Evolutionary conservation across 2,888 invertebrate species (phyloP).

Genomic region (Ctenicera cuprea): DNA sequence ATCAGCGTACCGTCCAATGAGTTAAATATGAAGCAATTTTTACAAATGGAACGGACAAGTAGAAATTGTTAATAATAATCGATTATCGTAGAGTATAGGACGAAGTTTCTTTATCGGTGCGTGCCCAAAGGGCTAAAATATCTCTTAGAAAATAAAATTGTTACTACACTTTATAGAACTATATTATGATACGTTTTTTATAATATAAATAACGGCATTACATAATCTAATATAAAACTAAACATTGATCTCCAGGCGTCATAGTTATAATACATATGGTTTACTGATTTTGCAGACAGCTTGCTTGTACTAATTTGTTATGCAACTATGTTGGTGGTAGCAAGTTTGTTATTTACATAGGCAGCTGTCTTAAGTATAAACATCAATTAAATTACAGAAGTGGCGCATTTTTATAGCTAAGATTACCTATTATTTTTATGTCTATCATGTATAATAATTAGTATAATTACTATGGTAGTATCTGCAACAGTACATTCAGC

Average conservation of each 20-base stretch:
- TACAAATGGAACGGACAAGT: neutral
- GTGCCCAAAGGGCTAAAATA: too few species aligned
- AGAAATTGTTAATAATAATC: slow-evolving; percentile 3
- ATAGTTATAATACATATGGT: too few species aligned
- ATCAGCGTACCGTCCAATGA: neutral
- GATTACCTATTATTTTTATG: slow-evolving; percentile 16
- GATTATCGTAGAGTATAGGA: too few species aligned
- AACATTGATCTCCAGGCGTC: too few species aligned
- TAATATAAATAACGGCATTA: too few species aligned
- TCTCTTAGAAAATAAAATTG: too few species aligned
- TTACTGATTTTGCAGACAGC: too few species aligned
- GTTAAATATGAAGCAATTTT: slow-evolving; percentile 1
- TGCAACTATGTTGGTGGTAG: neutral
- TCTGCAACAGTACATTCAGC: neutral
- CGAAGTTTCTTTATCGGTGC: neutral
- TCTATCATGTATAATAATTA: neutral
- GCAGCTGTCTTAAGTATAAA: neutral
- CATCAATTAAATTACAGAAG: slow-evolving; percentile 2
- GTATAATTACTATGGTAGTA: too few species aligned
- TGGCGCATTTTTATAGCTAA: neutral
- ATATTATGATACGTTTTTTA: too few species aligned
- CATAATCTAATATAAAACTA: too few species aligned
- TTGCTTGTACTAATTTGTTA: neutral
- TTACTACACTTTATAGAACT: too few species aligned
- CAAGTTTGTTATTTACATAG: neutral